Percentiles rank a stretch among this genome's conserved stretches.
Evolutionary conservation across 1,140 invertebrate genomes (phyloP).

Genomic region (Ylistrum balloti): DNA sequence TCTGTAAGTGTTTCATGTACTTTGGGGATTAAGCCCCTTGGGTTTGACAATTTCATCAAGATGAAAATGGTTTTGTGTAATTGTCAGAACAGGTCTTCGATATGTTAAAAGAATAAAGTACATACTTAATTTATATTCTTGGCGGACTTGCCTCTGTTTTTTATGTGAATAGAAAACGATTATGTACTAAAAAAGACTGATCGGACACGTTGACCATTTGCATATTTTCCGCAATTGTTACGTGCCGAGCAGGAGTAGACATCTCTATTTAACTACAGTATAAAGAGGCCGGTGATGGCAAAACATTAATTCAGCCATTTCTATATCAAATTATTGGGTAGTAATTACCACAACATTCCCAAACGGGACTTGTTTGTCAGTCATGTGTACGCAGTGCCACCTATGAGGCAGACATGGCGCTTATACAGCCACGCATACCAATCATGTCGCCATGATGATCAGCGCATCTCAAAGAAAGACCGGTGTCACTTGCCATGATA

Average conservation of each 20-base stretch:
- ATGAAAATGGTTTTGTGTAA: conserved; percentile 9
- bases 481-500: conserved; percentile 27
- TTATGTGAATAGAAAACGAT: conserved; percentile 35
- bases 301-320: conserved; percentile 35
- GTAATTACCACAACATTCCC: background rate
- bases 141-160: background rate
- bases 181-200: background rate
- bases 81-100: background rate
- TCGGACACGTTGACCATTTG: conserved; percentile 25
- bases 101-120: background rate
- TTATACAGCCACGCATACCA: background rate
- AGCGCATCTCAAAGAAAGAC: background rate
- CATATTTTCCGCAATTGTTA: conserved; percentile 13
- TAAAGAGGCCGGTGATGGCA: conserved; percentile 31
- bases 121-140: background rate
- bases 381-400: background rate
- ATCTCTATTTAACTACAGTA: background rate
- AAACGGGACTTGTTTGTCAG: conserved; percentile 33
- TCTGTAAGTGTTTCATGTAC: too few relatives aligned
- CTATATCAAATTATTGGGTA: conserved; percentile 20
- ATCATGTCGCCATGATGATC: background rate
- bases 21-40: background rate
- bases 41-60: conserved; percentile 16
- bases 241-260: background rate
- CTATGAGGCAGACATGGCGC: background rate